Percentiles rank a stretch among this genome's conserved stretches.
These are phyloP conservation scores for Brachionus manjavacas DNA, from an alignment of 1,140 invertebrate genomes.

Conservation along the genomic window DNA sequence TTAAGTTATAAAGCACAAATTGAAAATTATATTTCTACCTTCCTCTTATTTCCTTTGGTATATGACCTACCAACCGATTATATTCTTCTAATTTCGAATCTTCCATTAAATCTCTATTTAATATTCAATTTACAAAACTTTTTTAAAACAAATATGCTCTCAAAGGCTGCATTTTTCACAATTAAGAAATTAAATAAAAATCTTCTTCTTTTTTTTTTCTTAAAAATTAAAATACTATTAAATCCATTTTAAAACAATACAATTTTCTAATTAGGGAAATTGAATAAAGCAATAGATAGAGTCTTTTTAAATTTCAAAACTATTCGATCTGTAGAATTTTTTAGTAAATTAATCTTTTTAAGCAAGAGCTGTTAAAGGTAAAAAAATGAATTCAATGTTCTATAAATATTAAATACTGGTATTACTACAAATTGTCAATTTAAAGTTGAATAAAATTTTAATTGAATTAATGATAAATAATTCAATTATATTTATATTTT, in stretches of 20 bases:
- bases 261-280: too few relatives aligned
- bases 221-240: too few relatives aligned
- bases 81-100: neutral
- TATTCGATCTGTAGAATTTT: too few relatives aligned
- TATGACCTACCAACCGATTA: neutral
- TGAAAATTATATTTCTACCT: neutral
- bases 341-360: too few relatives aligned
- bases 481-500: neutral
- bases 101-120: neutral
- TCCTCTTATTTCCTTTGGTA: conserved; percentile 23
- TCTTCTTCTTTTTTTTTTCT: neutral
- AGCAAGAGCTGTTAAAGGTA: too few relatives aligned
- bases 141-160: neutral
- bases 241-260: too few relatives aligned
- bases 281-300: too few relatives aligned
- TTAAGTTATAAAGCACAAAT: neutral
- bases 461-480: neutral
- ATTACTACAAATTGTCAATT: too few relatives aligned
- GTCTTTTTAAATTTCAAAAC: too few relatives aligned
- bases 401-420: too few relatives aligned
- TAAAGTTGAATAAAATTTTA: too few relatives aligned
- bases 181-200: neutral
- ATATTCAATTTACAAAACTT: neutral
- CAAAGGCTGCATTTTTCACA: neutral
- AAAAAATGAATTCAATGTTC: too few relatives aligned